phyloP scores from a whole-genome alignment of 2,888 invertebrate species.

The Eristalis intricaria region DNA sequence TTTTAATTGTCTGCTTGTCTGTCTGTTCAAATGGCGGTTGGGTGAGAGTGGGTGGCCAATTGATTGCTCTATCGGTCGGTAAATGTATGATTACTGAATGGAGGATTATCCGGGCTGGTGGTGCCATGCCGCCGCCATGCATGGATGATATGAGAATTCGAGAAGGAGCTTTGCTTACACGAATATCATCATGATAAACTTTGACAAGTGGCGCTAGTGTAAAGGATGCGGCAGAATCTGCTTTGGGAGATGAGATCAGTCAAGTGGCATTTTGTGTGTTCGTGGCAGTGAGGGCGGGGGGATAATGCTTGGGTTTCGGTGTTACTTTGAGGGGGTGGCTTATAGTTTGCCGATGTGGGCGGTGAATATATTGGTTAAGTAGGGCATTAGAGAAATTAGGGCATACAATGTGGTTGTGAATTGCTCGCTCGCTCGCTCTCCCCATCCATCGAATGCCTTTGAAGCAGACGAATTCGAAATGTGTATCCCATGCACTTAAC shows the following conservation, averaged over 20 bases:
- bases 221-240: slow-evolving; percentile 37
- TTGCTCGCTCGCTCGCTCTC: background rate
- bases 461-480: background rate
- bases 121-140: slow-evolving; percentile 14
- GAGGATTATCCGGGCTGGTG: slow-evolving; percentile 63
- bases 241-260: slow-evolving; percentile 8
- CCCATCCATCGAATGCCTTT: background rate
- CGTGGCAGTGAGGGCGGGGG: background rate
- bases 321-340: background rate
- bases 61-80: slow-evolving; percentile 50
- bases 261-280: background rate
- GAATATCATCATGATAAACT: slow-evolving; percentile 32
- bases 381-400: background rate
- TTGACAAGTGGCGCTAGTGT: slow-evolving; percentile 37
- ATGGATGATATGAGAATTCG: slow-evolving; percentile 44
- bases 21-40: slow-evolving; percentile 24
- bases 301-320: background rate
- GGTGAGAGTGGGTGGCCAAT: slow-evolving; percentile 22
- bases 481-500: background rate
- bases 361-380: background rate
- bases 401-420: background rate
- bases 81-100: slow-evolving; percentile 60
- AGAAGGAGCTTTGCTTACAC: slow-evolving; percentile 34
- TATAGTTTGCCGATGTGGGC: background rate
- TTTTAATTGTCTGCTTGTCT: slow-evolving; percentile 25